Percentiles rank a stretch among this genome's conserved stretches.
phyloP scores from a whole-genome alignment of 1,140 invertebrate genomes.

The Acyrthosiphon pisum region DNA sequence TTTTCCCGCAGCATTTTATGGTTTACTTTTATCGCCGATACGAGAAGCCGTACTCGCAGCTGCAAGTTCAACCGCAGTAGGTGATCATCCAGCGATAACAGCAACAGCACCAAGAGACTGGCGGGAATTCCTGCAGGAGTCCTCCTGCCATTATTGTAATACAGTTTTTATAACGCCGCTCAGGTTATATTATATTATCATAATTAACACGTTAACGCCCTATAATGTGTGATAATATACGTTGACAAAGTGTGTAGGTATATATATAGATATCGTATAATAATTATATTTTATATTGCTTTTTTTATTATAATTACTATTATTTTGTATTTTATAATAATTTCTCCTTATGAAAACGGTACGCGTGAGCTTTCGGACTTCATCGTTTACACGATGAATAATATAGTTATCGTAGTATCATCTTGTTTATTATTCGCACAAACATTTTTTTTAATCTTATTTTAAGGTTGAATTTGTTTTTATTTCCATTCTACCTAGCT shows the following conservation, averaged over 20 bases:
- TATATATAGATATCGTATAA: neutral
- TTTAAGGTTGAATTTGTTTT: conserved; percentile 31
- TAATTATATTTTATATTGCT: neutral
- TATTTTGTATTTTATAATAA: neutral
- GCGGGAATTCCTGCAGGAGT: neutral
- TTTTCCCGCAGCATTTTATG: conserved; percentile 94
- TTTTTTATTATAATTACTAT: neutral
- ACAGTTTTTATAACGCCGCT: neutral
- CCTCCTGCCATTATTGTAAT: neutral
- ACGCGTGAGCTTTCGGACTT: neutral
- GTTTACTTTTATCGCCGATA: conserved; percentile 99
- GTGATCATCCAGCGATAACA: conserved; percentile 58
- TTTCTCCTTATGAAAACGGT: neutral
- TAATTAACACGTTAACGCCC: neutral
- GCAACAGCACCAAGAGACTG: neutral
- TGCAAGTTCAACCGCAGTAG: conserved; percentile 75
- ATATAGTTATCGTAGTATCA: neutral
- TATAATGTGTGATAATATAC: no score
- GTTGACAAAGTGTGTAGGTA: no score
- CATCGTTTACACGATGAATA: neutral
- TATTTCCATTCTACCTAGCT: conserved; percentile 22
- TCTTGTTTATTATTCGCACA: neutral
- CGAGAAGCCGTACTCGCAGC: conserved; percentile 92
- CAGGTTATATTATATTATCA: neutral
- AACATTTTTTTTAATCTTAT: neutral